Evolutionary conservation across 2,113 vertebrate genomes (phyloP), one percentile per base, ranked within the genome.

Genomic region (Megaceryle torquata): DNA sequence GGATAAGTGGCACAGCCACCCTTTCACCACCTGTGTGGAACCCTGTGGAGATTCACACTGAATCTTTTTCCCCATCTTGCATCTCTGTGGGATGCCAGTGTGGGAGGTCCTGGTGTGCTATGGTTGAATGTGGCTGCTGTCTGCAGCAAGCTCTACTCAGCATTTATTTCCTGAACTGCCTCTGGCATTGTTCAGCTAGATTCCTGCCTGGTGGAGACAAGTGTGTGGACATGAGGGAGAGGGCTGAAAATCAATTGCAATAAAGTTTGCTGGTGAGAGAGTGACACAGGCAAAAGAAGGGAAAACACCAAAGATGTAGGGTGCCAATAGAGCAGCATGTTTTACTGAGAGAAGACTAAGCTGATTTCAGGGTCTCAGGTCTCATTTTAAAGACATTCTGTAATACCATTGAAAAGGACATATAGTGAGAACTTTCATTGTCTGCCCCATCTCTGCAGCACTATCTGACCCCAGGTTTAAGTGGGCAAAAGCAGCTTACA

Each of bases 281-380:
- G 9, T 3, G 1, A 29, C 90, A 75, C 31, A 18, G 31, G n/a
- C 29, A 63, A 37, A 51, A 41, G 59, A 91, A 50, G 4, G 14
- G 24, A 59, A 89, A 91, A 44, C 29, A 70, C 8, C 14, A 75
- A 63, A 78, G 37, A n/a, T 0, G 0, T 10, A 29, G 43, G n/a
- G 14, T 21, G 5, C 8, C 0, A 0, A 72, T 15, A 83, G 44
- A 53, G 13, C 11, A 60, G 48, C 7, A 3, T 29, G 29, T 11
- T 88, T 56, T 74, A 28, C 63, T 69, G 83, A 57, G 71, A 77
- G 57, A 48, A 82, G 65, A 35, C 2, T 2, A 65, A 78, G 26
- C 12, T 24, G 16, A 6, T 63, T 93, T 65, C 75, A 86, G 53
- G 8, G 16, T 7, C 14, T 71, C n/a, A n/a, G 60, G 51, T 85